Conservation (phyloP, 2,797 vertebrate genomes). For the Anolis apletophallus region DNA sequence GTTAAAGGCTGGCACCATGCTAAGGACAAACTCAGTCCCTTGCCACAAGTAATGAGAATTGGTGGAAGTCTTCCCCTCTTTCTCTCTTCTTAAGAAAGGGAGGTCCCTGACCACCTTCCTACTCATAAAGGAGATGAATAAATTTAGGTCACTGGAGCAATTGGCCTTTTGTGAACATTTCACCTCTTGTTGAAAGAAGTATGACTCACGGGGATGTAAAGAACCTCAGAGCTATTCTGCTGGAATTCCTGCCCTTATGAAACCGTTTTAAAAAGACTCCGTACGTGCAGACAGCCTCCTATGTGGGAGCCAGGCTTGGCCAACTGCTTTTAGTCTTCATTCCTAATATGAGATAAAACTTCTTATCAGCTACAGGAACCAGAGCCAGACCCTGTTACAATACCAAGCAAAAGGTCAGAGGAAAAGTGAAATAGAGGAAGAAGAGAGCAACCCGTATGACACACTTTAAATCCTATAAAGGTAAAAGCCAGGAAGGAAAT, state of each 20-base stretch:
- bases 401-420: slow-evolving; percentile 40
- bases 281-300: background rate
- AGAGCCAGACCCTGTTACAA: background rate
- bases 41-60: background rate
- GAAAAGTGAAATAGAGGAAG: slow-evolving; percentile 22
- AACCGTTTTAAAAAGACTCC: background rate
- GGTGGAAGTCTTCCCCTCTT: slow-evolving; percentile 41
- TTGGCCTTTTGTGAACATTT: slow-evolving; percentile 39
- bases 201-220: slow-evolving; percentile 31
- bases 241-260: background rate
- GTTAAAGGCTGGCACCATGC: slow-evolving; percentile 32
- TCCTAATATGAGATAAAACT: slow-evolving; percentile 19
- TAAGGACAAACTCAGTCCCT: slow-evolving; percentile 35
- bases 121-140: slow-evolving; percentile 53
- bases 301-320: rapidly evolving
- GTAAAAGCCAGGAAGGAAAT: slow-evolving; percentile 19
- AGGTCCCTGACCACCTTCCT: slow-evolving; percentile 63
- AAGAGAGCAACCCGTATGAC: background rate
- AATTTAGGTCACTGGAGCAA: slow-evolving; percentile 58
- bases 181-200: slow-evolving; percentile 50
- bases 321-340: background rate
- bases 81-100: slow-evolving; percentile 57
- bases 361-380: slow-evolving; percentile 21
- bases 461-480: slow-evolving; percentile 24
- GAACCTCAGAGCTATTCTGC: slow-evolving; percentile 5